Evolutionary conservation across 1,140 invertebrate species (phyloP), one percentile per base, ranked within the genome.

Genomic region (Scaptodrosophila lebanonensis): DNA sequence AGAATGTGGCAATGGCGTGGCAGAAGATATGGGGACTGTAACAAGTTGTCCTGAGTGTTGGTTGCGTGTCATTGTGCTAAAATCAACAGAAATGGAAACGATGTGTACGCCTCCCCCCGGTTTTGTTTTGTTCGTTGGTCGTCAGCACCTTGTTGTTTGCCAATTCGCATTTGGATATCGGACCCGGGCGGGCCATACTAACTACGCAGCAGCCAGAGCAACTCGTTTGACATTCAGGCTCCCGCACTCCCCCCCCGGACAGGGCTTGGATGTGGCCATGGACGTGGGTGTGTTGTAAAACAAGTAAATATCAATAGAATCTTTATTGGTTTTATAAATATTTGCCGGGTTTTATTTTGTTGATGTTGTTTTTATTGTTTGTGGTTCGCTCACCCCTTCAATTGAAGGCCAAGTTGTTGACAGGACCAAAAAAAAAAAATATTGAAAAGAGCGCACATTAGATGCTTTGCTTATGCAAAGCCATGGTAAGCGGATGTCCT

Each of bases 31-130:
- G 11, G 12, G 15, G 13, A 67, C 38, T 72, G 64, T 77, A 77
- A 77, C 73, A 64, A 77, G 73, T 70, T n/a, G n/a, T n/a, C n/a
- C n/a, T n/a, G n/a, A n/a, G n/a, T n/a, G n/a, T n/a, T n/a, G n/a
- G n/a, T n/a, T 77, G 59, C 73, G 73, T 77, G 73, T 73, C 73
- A 68, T 77, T 73, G 73, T 54, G 73, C 68, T 73, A 77, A 77
- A 77, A 77, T 77, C 73, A 77, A 77, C 73, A 77, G 57, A 79
- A 77, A 77, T 77, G 73, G 73, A 77, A 77, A 77, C 73, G 75
- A 77, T 77, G 73, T 77, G 68, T 68, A 68, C 50, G 58, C 66
- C 67, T 52, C 66, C 56, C 44, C 57, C 58, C 35, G 32, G 29
- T 3, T 39, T 9, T 9, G 22, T 43, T n/a, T 49, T n/a, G 16